These are phyloP conservation scores for Drosophila cardini DNA, from an alignment of 1,140 invertebrate species.

Conservation along the genomic window DNA sequence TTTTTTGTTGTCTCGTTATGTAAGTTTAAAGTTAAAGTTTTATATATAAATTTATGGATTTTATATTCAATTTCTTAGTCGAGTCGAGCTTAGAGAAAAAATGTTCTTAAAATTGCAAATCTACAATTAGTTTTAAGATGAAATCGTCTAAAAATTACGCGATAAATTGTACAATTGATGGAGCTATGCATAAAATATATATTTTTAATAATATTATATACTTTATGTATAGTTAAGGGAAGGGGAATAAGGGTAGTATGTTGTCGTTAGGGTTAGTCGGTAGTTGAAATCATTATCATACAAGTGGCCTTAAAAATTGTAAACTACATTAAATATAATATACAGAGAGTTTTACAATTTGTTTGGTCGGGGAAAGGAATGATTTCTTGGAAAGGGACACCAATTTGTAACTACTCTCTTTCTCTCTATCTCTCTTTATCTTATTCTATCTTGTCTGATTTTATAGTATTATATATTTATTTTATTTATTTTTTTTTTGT, in stretches of 20 bases:
- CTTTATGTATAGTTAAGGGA: not conserved
- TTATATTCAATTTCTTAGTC: not conserved
- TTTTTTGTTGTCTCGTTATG: too few relatives aligned
- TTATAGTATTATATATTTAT: too few relatives aligned
- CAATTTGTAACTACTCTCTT: not conserved
- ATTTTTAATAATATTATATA: slow-evolving; percentile 4
- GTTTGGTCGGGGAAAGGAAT: not conserved
- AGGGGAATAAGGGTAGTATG: not conserved
- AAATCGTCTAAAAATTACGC: slow-evolving; percentile 18
- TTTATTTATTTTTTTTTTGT: not conserved
- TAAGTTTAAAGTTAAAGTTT: not conserved
- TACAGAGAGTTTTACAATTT: slow-evolving; percentile 33
- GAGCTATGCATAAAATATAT: slow-evolving; percentile 15
- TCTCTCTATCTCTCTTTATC: not conserved
- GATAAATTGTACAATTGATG: slow-evolving; percentile 37
- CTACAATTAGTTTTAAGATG: slow-evolving; percentile 7
- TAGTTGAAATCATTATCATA: slow-evolving; percentile 41
- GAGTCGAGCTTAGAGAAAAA: slow-evolving; percentile 17
- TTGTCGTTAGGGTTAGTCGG: not conserved
- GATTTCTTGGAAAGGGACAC: not conserved
- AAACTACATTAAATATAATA: slow-evolving; percentile 43
- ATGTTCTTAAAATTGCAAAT: slow-evolving; percentile 6
- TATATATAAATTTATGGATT: slow-evolving; percentile 13
- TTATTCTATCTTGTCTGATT: too few relatives aligned
- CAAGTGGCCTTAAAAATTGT: slow-evolving; percentile 45